Percentiles rank a stretch among this genome's conserved stretches.
These are phyloP conservation scores for Gadus chalcogrammus DNA, from an alignment of 2,113 vertebrate species.

Conservation along the genomic window DNA sequence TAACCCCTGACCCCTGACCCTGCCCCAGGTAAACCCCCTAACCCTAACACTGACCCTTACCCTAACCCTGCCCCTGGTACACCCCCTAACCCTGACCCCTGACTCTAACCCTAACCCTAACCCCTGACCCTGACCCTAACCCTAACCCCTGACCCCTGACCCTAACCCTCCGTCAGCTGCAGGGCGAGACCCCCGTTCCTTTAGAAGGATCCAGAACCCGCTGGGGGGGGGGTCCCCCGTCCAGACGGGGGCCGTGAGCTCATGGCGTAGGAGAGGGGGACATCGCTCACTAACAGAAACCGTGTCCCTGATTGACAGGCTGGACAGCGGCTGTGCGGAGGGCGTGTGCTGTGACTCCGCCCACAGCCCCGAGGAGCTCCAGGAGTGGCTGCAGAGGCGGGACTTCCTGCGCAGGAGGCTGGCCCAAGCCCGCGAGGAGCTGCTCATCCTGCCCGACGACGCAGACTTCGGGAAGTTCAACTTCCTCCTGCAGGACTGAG, in stretches of 20 bases:
- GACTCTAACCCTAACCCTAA: constrained; percentile 61
- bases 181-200: no score
- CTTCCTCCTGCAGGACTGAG: constrained; percentile 82
- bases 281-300: not conserved
- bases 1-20: no score
- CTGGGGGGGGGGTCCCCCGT: no score
- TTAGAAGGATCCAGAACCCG: no score
- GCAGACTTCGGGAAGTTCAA: constrained; percentile 94
- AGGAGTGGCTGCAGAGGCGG: constrained; percentile 86
- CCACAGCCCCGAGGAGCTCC: constrained; percentile 86
- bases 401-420: constrained; percentile 86
- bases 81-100: constrained; percentile 66
- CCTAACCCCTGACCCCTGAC: constrained; percentile 63
- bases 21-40: no score
- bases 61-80: constrained; percentile 67
- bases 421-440: constrained; percentile 87
- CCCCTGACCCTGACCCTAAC: constrained; percentile 78
- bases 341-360: constrained; percentile 88
- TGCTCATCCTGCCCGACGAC: constrained; percentile 86
- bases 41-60: no score
- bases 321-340: constrained; percentile 72
- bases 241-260: no score
- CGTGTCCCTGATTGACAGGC: constrained; percentile 48
- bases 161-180: constrained; percentile 51
- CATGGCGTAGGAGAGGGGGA: no score